These are phyloP conservation scores for Petaurus breviceps DNA, from an alignment of 2,113 vertebrate species.

Conservation along the genomic window DNA sequence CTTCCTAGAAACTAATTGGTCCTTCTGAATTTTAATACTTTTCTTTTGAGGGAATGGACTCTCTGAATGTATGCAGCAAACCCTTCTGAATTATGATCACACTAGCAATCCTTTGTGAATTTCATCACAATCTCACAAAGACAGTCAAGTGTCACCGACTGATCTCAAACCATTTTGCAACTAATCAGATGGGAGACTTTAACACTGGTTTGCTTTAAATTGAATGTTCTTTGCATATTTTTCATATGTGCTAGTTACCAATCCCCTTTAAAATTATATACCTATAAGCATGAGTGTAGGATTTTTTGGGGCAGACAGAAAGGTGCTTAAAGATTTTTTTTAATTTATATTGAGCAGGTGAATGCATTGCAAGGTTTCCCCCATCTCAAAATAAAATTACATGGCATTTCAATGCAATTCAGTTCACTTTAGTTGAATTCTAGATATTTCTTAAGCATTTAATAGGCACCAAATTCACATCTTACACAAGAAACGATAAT, in stretches of 20 bases:
- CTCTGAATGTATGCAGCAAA: not conserved
- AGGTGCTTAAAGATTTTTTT: not conserved
- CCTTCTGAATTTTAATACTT: not conserved
- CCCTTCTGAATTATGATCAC: slow-evolving; percentile 24
- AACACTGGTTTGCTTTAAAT: slow-evolving; percentile 48
- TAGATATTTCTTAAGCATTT: not conserved
- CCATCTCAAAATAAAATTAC: not conserved
- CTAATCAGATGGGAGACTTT: slow-evolving; percentile 51
- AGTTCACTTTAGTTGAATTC: not conserved
- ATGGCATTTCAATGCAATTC: not conserved
- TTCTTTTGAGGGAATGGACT: not conserved
- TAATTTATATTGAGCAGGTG: not conserved
- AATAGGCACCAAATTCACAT: not conserved
- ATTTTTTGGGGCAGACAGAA: not conserved
- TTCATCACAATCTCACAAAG: slow-evolving; percentile 41
- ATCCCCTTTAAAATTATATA: not conserved
- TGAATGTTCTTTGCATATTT: slow-evolving; percentile 53
- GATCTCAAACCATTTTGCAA: slow-evolving; percentile 3
- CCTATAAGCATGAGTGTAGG: not conserved
- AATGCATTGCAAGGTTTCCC: not conserved
- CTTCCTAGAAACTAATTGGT: not conserved
- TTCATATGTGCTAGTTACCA: slow-evolving; percentile 6
- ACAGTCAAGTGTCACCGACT: slow-evolving; percentile 37
- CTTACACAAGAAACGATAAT: no score
- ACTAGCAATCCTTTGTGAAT: slow-evolving; percentile 39